phyloP scores from a whole-genome alignment of 2,888 invertebrate species.

The Drosophila dives region DNA sequence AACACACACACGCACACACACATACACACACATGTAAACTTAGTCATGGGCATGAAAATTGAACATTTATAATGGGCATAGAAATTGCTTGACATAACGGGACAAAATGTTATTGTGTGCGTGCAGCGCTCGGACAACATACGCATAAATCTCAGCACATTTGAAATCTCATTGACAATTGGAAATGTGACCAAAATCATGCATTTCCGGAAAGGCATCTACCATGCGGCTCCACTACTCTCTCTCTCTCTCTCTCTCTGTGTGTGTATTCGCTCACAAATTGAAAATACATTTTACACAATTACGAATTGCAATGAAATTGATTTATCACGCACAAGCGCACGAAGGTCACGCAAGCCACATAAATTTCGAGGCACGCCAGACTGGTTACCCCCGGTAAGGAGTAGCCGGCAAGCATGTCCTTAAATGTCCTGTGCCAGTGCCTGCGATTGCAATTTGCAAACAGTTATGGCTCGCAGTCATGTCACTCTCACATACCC shows the following conservation, averaged over 20 bases:
- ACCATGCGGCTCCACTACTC: conserved; percentile 3
- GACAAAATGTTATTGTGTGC: conserved; percentile 57
- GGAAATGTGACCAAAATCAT: conserved; percentile 79
- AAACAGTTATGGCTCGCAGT: conserved; percentile 42
- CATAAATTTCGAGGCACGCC: conserved; percentile 66
- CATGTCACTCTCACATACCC: neutral
- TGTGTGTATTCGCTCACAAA: conserved; percentile 37
- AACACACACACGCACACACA: conserved; percentile 43
- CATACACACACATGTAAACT: conserved; percentile 14
- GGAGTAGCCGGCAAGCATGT: conserved; percentile 18
- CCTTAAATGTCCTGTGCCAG: conserved; percentile 28
- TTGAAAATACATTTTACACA: conserved; percentile 80
- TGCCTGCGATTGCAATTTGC: conserved; percentile 52
- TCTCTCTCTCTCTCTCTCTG: neutral
- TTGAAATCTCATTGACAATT: conserved; percentile 80
- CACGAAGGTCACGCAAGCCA: conserved; percentile 75
- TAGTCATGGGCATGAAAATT: conserved; percentile 38
- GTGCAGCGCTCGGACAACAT: conserved; percentile 39
- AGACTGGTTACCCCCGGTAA: conserved; percentile 5
- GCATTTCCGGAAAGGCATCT: conserved; percentile 65
- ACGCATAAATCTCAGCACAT: conserved; percentile 72
- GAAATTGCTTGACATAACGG: conserved; percentile 57
- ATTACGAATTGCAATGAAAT: conserved; percentile 79
- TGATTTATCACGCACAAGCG: conserved; percentile 76
- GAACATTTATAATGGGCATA: conserved; percentile 64